Evolutionary conservation across 2,113 vertebrate genomes (phyloP).

Genomic region (Antechinus flavipes): DNA sequence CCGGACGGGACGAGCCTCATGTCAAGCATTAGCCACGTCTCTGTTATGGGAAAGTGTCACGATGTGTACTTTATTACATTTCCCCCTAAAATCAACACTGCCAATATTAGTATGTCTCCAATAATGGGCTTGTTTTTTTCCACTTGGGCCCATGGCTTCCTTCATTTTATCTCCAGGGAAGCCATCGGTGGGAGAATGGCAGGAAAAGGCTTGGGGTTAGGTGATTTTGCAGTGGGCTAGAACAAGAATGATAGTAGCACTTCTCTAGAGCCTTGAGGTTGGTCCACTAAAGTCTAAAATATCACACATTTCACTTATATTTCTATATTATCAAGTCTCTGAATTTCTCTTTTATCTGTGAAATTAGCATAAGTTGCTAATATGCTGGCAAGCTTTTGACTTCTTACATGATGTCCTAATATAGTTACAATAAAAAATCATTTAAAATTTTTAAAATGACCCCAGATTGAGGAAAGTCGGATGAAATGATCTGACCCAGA

Average conservation of each 20-base stretch:
- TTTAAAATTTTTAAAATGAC: too few species aligned
- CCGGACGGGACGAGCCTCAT: constrained; percentile 30
- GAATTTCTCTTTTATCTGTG: too few species aligned
- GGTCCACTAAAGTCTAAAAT: too few species aligned
- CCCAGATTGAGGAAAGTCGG: too few species aligned
- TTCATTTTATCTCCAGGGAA: constrained; percentile 37
- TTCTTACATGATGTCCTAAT: too few species aligned
- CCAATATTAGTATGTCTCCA: constrained; percentile 9
- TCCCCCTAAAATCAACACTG: constrained; percentile 33
- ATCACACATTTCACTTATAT: too few species aligned
- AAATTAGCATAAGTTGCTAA: too few species aligned
- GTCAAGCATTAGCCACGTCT: constrained; percentile 27
- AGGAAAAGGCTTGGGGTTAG: constrained; percentile 33
- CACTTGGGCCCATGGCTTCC: constrained; percentile 32
- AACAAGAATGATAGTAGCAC: too few species aligned
- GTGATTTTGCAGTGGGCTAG: neutral
- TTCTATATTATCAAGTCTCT: too few species aligned
- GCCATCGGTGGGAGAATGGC: neutral
- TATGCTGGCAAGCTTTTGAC: too few species aligned
- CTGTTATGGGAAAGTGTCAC: constrained; percentile 14
- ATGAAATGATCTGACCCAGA: neutral
- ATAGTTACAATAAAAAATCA: too few species aligned
- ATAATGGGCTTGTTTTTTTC: constrained; percentile 21
- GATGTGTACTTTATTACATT: neutral
- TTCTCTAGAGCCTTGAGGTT: too few species aligned